Evolutionary conservation across 2,888 invertebrate species (phyloP).

Genomic region (Apamea anceps): DNA sequence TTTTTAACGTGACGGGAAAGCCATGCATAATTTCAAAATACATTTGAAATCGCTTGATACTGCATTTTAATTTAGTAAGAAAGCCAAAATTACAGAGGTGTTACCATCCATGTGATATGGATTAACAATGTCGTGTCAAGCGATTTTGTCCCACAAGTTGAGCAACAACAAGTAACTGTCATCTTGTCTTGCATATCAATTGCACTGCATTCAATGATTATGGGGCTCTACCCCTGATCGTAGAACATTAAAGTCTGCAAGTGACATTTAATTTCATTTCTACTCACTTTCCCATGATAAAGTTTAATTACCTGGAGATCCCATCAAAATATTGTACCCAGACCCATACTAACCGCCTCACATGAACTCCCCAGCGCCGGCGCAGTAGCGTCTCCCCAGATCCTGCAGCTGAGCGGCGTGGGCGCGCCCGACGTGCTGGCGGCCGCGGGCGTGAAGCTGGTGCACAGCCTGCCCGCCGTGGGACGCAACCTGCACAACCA

Average conservation of each 20-base stretch:
- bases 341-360: not conserved
- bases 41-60: not conserved
- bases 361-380: constrained; percentile 90
- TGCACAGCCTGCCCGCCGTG: constrained; percentile 94
- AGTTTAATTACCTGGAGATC: not conserved
- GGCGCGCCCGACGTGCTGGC: constrained; percentile 94
- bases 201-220: not conserved
- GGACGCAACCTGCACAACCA: constrained; percentile 97
- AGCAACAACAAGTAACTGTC: not conserved
- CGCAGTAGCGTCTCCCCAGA: constrained; percentile 98
- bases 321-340: not conserved
- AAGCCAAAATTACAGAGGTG: not conserved
- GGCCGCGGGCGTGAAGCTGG: constrained; percentile 91
- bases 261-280: not conserved
- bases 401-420: constrained; percentile 97
- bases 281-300: not conserved
- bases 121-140: not conserved
- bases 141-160: not conserved
- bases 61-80: not conserved
- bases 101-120: not conserved
- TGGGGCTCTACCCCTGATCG: not conserved
- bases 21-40: not conserved
- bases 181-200: not conserved
- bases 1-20: not conserved
- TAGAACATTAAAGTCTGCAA: not conserved